Evolutionary conservation across 2,113 vertebrate species (phyloP).

Genomic region (Cranoglanis bouderius): DNA sequence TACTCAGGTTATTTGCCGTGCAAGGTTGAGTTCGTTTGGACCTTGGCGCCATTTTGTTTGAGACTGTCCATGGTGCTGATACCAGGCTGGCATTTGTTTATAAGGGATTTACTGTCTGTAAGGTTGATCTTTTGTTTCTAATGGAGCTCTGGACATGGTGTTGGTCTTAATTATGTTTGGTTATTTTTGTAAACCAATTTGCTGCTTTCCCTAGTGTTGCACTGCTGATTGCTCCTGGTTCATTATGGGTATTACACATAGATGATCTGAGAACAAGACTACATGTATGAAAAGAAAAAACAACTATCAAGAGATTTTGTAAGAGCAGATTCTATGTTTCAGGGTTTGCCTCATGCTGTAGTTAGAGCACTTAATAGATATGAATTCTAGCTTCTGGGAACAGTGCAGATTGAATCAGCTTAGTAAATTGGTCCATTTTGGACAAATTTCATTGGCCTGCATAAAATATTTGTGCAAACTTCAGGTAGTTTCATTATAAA

Average conservation of each 20-base stretch:
- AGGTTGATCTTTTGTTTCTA: not conserved
- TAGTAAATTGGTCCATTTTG: not conserved
- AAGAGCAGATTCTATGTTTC: not conserved
- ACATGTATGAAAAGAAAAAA: not conserved
- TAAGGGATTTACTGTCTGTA: not conserved
- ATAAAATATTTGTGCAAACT: not conserved
- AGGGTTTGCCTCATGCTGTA: not conserved
- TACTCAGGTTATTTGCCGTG: not conserved
- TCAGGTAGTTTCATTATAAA: constrained; percentile 15
- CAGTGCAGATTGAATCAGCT: not conserved
- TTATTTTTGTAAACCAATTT: not conserved
- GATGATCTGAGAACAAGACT: not conserved
- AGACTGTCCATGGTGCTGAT: not conserved
- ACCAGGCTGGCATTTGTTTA: not conserved
- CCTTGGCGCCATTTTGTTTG: not conserved
- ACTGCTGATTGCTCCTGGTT: not conserved
- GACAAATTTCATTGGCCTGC: not conserved
- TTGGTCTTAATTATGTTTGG: not conserved
- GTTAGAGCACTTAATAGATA: not conserved
- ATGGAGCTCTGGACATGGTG: not conserved
- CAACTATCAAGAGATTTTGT: not conserved
- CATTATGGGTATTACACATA: not conserved
- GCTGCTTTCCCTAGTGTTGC: not conserved
- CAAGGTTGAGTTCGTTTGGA: not conserved
- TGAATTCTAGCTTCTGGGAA: not conserved